Evolutionary conservation across 1,140 invertebrate genomes (phyloP).

Genomic region (Drosophila ercepeae): DNA sequence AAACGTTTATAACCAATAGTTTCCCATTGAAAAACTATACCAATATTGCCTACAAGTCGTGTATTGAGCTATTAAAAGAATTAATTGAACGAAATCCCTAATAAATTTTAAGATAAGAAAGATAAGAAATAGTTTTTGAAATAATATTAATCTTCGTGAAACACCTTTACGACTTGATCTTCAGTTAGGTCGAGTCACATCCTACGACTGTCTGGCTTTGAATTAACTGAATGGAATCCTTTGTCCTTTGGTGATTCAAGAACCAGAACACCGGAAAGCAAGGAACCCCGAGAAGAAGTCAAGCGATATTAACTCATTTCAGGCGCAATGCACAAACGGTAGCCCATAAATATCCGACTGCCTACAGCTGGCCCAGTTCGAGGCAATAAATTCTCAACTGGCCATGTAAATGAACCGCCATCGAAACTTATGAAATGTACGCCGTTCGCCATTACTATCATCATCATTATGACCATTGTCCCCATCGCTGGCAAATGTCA

Average conservation of each 20-base stretch:
- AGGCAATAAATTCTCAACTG: constrained; percentile 41
- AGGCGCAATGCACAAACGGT: constrained; percentile 23
- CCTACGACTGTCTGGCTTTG: constrained; percentile 23
- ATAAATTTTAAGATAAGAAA: not conserved
- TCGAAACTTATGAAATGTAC: constrained; percentile 48
- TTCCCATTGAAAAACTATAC: not conserved
- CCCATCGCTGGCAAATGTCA: constrained; percentile 31
- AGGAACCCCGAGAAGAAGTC: constrained; percentile 16
- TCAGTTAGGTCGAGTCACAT: constrained; percentile 42
- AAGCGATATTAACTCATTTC: constrained; percentile 50
- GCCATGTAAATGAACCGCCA: constrained; percentile 51
- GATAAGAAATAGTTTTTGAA: not conserved
- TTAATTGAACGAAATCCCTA: not conserved
- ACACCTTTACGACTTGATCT: constrained; percentile 35
- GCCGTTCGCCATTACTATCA: constrained; percentile 8
- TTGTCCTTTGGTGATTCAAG: not conserved
- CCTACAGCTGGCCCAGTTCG: constrained; percentile 35
- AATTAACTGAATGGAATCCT: constrained; percentile 15
- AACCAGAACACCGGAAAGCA: not conserved
- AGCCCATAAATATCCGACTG: constrained; percentile 33
- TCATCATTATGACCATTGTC: constrained; percentile 8
- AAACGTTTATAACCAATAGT: not conserved
- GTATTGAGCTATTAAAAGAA: not conserved
- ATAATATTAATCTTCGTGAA: not conserved
- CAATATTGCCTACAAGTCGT: not conserved